phyloP scores from a whole-genome alignment of 2,888 invertebrate genomes.

The Epinotia bilunana region DNA sequence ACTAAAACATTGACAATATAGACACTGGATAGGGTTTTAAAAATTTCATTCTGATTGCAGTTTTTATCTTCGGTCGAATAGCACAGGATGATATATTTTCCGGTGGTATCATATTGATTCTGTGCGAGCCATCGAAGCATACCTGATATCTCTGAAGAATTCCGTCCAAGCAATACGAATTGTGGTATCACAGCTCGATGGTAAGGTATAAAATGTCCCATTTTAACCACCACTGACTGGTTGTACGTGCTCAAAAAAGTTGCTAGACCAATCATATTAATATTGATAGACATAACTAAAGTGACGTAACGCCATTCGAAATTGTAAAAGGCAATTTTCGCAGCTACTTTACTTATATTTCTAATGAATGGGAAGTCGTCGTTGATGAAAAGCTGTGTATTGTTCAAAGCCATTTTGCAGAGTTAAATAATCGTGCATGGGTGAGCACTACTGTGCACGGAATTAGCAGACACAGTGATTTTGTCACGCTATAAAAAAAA shows the following conservation, averaged over 20 bases:
- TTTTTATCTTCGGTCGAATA: slow-evolving; percentile 49
- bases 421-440: background rate
- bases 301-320: slow-evolving; percentile 68
- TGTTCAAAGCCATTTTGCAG: slow-evolving; percentile 46
- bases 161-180: slow-evolving; percentile 61
- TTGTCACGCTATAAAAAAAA: slow-evolving; percentile 37
- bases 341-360: slow-evolving; percentile 59
- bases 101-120: slow-evolving; percentile 59
- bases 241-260: slow-evolving; percentile 60
- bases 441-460: slow-evolving; percentile 11
- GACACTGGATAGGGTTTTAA: slow-evolving; percentile 53
- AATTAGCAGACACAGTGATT: slow-evolving; percentile 22
- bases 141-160: slow-evolving; percentile 55
- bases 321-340: slow-evolving; percentile 65
- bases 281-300: slow-evolving; percentile 57
- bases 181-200: slow-evolving; percentile 52
- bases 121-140: slow-evolving; percentile 56
- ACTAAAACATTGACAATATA: slow-evolving; percentile 60
- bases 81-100: slow-evolving; percentile 62
- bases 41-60: slow-evolving; percentile 59
- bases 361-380: slow-evolving; percentile 47
- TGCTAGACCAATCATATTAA: slow-evolving; percentile 54
- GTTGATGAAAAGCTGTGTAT: slow-evolving; percentile 47
- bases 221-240: slow-evolving; percentile 56
- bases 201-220: slow-evolving; percentile 53